Evolutionary conservation across 2,797 vertebrate species (phyloP).

Genomic region (Sebastes paucispinis): DNA sequence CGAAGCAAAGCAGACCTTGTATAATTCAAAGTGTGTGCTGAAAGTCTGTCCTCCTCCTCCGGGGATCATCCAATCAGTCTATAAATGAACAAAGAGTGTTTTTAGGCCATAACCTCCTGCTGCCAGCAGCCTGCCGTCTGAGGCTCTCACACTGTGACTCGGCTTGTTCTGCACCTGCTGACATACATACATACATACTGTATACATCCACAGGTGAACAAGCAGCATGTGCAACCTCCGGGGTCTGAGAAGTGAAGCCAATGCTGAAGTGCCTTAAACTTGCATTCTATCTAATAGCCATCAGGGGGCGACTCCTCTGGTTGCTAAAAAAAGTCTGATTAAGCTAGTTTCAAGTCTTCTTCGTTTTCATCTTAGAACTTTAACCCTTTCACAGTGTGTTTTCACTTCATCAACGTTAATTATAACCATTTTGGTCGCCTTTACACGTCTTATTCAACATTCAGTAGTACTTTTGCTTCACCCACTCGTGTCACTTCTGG

Average conservation of each 20-base stretch:
- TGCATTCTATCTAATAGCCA: too few relatives aligned
- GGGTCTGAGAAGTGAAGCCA: too few relatives aligned
- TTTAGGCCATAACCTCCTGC: constrained; percentile 8
- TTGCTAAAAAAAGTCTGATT: fast-evolving
- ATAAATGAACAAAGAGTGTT: constrained; percentile 18
- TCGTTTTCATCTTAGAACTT: too few relatives aligned
- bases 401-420: too few relatives aligned
- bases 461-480: too few relatives aligned
- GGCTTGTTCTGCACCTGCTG: constrained; percentile 1
- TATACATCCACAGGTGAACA: neutral
- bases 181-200: neutral
- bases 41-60: neutral
- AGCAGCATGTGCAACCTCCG: constrained; percentile 2
- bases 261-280: too few relatives aligned
- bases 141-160: neutral
- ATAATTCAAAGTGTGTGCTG: constrained; percentile 14
- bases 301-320: too few relatives aligned
- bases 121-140: constrained; percentile 7
- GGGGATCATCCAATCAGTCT: constrained; percentile 3
- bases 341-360: too few relatives aligned
- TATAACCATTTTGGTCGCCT: too few relatives aligned
- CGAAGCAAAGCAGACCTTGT: constrained; percentile 23
- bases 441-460: too few relatives aligned
- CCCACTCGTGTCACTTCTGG: too few relatives aligned
- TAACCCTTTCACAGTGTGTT: too few relatives aligned